A percentile compares a stretch with the other conserved stretches of the same genome.
Conservation (phyloP, 2,797 vertebrate genomes). For the Toxotes lorentzi region DNA sequence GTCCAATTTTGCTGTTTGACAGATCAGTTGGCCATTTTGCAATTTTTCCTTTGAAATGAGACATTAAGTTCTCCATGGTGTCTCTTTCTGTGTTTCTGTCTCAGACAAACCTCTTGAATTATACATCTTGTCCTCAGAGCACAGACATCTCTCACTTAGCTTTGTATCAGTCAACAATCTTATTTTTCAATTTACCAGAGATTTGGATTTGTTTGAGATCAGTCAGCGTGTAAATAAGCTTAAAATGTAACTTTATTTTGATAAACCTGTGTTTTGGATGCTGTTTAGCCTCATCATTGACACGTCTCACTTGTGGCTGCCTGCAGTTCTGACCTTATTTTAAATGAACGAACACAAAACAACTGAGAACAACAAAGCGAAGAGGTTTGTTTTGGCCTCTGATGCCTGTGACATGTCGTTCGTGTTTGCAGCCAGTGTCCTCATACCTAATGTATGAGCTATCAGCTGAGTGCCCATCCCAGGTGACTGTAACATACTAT, state of each 20-base stretch:
- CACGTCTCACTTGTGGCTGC: neutral
- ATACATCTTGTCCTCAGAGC: neutral
- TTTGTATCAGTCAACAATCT: neutral
- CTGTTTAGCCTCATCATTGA: too few relatives aligned
- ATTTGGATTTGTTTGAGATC: neutral
- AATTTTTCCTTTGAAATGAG: neutral
- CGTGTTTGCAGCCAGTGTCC: slow-evolving; percentile 28
- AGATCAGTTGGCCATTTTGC: too few relatives aligned
- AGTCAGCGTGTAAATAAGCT: neutral
- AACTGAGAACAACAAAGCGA: neutral
- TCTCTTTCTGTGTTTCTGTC: neutral
- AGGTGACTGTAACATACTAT: slow-evolving; percentile 35
- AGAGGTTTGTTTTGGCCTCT: slow-evolving; percentile 19
- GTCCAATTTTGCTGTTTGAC: neutral
- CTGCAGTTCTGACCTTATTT: slow-evolving; percentile 7
- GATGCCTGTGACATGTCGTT: slow-evolving; percentile 18
- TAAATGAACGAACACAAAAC: neutral
- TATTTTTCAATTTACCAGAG: neutral
- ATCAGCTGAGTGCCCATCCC: slow-evolving; percentile 60
- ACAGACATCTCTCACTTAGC: neutral
- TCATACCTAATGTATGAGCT: slow-evolving; percentile 63
- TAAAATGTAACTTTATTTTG: neutral
- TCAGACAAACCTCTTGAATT: neutral
- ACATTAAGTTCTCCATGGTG: neutral
- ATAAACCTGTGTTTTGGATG: neutral